Evolutionary conservation across 2,113 vertebrate genomes (phyloP), one percentile per base, ranked within the genome.

Genomic region (Chaenocephalus aceratus): DNA sequence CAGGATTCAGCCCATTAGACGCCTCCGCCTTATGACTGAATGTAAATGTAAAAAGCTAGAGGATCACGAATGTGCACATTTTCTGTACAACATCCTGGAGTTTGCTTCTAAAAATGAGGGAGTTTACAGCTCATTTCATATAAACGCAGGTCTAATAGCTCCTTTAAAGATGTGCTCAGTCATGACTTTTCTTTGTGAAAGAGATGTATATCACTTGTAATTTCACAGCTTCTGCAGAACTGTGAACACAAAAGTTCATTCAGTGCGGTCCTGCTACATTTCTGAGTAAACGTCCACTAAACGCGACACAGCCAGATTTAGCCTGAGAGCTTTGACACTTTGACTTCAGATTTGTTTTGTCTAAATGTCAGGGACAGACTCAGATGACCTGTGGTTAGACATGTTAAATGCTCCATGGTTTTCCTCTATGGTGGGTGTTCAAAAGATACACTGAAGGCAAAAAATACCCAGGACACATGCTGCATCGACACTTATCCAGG

Each of bases 41-140:
- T 75, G 70, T 61, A 71, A 62, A 73, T 54, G 41, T 46, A 26
- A 45, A 36, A 68, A 71, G 34, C 10, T 15, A 30, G 21, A 23
- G 13, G 51, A 73, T 65, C 77, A 54, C 72, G 82, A 68, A 41
- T 18, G 16, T 72, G 74, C 64, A 66, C n/a, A 52, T 72, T 84
- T 66, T 15, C 53, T 54, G 44, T 54, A 73, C 64, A 60, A 58
- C 16, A 75, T 71, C 51, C 66, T 66, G 63, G 65, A 23, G 54
- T 63, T 76, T 48, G 64, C 68, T 77, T 59, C 77, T 79, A 23
- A 69, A 72, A 23, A 80, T 6, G n/a, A 36, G 1, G 6, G 15
- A 48, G 34, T 76, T 83, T 21, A 84, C 84, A 87, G 83, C 80
- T 90, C 84, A 86, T 93, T 92, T 88, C 57, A 81, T 75, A 49